Evolutionary conservation across 2,888 invertebrate genomes (phyloP), one percentile per base, ranked within the genome.

Genomic region (Eueremaeus valkanovi): DNA sequence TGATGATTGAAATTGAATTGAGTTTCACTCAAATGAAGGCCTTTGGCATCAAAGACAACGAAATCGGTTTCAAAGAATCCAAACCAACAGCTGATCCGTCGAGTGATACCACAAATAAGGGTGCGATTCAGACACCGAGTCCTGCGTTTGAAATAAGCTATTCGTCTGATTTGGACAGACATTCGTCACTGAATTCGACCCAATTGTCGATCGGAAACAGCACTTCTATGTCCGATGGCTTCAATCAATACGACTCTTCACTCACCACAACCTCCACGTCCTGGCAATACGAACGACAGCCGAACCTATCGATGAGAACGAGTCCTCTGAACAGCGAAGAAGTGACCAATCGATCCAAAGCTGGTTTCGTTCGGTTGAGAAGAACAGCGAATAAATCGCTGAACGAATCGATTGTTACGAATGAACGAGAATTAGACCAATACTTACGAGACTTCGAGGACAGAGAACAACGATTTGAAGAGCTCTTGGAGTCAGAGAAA

Each of bases 371-470:
- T 72, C 24, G 75, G 45, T 3, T 45, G 49, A 36, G 40, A 75
- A 24, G 72, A 76, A 74, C 72, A 6, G 31, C 21, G 9, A 63
- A 63, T 63, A 63, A 63, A 75, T 16, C 61, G 55, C 13, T 70
- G 27, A 21, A 45, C 58, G 18, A 74, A 63, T 27, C 63, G 75
- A 29, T 75, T 73, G 70, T 77, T 58, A 70, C 77, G 70, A 51
- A 76, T 40, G 45, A 79, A 76, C 33, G 75, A 72, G 33, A 72
- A 55, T 51, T 78, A 21, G 63, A 76, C 0, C 74, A 77, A 36
- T 79, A 76, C 66, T 51, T 79, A 0, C 76, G 75, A 70, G 63
- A 63, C 9, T 74, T 75, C 42, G 78, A 79, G 58, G 73, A 77
- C 49, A 75, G 73, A 66, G 75, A 76, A 29, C 76, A 76, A 40